Conservation (phyloP, 2,888 invertebrate species). For the Synanthedon tipuliformis region DNA sequence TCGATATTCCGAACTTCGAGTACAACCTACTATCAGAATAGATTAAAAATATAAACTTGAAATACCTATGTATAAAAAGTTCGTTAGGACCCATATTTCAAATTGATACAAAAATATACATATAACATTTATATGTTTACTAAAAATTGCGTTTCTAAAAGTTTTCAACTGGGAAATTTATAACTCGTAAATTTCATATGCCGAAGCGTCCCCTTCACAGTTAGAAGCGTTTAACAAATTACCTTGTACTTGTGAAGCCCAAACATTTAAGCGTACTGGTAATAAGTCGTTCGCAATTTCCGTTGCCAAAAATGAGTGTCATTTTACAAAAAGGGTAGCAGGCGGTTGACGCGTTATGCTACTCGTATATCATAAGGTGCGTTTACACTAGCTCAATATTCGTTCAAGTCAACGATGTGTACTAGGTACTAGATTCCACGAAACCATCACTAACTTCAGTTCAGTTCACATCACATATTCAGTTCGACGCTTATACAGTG, state of each 20-base stretch:
- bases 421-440: too few relatives aligned
- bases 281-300: slow-evolving; percentile 46
- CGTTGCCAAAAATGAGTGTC: slow-evolving; percentile 54
- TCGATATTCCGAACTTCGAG: too few relatives aligned
- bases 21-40: too few relatives aligned
- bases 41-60: too few relatives aligned
- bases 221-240: slow-evolving; percentile 35
- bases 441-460: too few relatives aligned
- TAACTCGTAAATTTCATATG: slow-evolving; percentile 11
- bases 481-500: too few relatives aligned
- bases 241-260: slow-evolving; percentile 14
- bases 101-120: background rate
- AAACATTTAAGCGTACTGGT: slow-evolving; percentile 14
- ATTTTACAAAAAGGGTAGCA: slow-evolving; percentile 46
- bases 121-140: background rate
- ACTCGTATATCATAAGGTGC: background rate
- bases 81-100: too few relatives aligned
- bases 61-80: too few relatives aligned
- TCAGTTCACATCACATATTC: too few relatives aligned
- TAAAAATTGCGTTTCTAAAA: slow-evolving; percentile 1
- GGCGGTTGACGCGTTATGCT: background rate
- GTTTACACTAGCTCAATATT: background rate
- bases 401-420: too few relatives aligned
- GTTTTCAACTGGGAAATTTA: slow-evolving; percentile 7
- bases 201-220: slow-evolving; percentile 9